Base-by-base conservation (phyloP, 2,797 vertebrate genomes). In the Epinephelus awoara region DNA sequence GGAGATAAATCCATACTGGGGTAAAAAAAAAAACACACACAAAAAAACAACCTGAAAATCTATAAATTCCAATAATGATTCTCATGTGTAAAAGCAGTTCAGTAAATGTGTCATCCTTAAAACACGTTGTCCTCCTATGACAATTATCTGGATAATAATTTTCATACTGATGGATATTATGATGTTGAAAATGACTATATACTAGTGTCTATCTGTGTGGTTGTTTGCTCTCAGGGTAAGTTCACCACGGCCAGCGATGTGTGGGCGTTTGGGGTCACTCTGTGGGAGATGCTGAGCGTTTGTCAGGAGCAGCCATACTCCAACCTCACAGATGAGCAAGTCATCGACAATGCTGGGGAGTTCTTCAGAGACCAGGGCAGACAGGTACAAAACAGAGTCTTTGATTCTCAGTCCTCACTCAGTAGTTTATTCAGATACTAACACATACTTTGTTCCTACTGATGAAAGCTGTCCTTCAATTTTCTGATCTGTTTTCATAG, bases 211-310 rank as follows among this genome's bases (percentile, higher is more conserved):
- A 1, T 57, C 21, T 61, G 61, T 38, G 49, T 78, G 2, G 15
- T 42, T 66, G 7, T 81, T 47, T 75, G 25, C 58, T 77, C 9
- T 2, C 88, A 98, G 98, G 98, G 98, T 0, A 99, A 98, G 77
- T 98, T 99, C 93, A 98, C 97, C 0, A 97, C 97, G 0, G 97
- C 97, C 29, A 98, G 97, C 2, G 98, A 98, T 0, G 97, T 97
- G 86, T 99, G 98, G 97, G 98, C 98, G 0, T 98, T 99, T 1
- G 98, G 97, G 0, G 97, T 99, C 82, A 99, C 98, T 0, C 93
- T 99, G 68, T 99, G 98, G 98, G 98, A 98, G 93, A 97, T 98
- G 93, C 92, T 99, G 85, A 97, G 97, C 66, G 95, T 98, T 68
- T 99, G 98, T 91, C 96, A 98, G 84, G 97, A 98, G 87, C 97